phyloP scores from a whole-genome alignment of 2,113 vertebrate species.

The Sarotherodon lohbergeri region DNA sequence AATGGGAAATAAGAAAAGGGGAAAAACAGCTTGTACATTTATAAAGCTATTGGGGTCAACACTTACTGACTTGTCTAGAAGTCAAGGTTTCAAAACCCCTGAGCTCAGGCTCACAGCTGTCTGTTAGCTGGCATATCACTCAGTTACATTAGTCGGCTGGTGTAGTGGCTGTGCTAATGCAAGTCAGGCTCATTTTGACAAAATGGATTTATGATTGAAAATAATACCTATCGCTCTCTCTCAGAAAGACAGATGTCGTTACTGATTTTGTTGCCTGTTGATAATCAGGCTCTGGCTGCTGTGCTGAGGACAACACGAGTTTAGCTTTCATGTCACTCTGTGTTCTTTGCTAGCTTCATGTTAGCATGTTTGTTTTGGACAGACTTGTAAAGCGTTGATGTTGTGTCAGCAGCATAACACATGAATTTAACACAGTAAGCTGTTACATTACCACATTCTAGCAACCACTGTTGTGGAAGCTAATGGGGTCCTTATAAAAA shows the following conservation, averaged over 20 bases:
- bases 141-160: rapidly evolving
- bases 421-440: not conserved
- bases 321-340: not conserved
- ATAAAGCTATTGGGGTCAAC: not conserved
- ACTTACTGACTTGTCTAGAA: not conserved
- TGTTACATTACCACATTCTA: not conserved
- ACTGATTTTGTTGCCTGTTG: not conserved
- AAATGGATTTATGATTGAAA: not conserved
- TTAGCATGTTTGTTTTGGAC: not conserved
- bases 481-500: too few species aligned
- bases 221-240: not conserved
- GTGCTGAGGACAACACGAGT: not conserved
- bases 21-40: not conserved
- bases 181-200: not conserved
- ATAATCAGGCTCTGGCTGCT: not conserved
- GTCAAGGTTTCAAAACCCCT: too few species aligned
- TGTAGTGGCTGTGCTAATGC: not conserved
- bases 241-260: rapidly evolving
- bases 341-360: not conserved
- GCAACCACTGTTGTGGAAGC: too few species aligned
- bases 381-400: not conserved
- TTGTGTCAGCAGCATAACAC: not conserved
- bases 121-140: not conserved
- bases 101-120: not conserved
- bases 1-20: not conserved